Base-by-base conservation (phyloP, 2,888 invertebrate species). In the Xanthia togata region DNA sequence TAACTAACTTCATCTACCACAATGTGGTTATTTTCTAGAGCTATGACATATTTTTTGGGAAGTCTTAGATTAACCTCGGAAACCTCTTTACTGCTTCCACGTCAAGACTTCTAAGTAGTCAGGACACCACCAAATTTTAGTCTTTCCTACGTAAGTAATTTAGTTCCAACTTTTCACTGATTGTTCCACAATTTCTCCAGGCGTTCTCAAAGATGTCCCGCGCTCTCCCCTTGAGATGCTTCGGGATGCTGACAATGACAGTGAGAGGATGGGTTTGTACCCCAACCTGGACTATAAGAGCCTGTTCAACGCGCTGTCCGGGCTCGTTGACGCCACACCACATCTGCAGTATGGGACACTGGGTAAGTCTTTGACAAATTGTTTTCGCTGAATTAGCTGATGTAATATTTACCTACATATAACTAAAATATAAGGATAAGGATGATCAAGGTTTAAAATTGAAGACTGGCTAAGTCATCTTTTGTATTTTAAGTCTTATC, bases 211-310 rank as follows among this genome's bases (percentile, higher is more conserved):
- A 97, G 99, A 99, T 97, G 99, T 99, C 73, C 98, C 99, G 35
- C 98, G 98, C 88, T 98, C 99, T 23, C 99, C 99, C 5, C 97
- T 99, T 85, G 99, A 99, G 93, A 98, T 99, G 97, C 98, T 99
- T 86, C 98, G 98, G 84, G 98, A 98, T 85, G 98, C 99, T 41
- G 98, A 98, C 92, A 98, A 98, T 94, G 99, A 99, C 95, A 97
- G 97, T 1, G 97, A 98, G 71, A 97, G 99, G 75, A 98, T 99
- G 97, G 98, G 98, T 44, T 97, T 99, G 70, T 99, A 99, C 95
- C 99, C 99, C 14, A 99, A 98, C 95, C 97, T 99, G 88, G 99
- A 99, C 96, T 99, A 99, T 95, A 99, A 99, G 93, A 99, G 99
- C 71, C 97, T 99, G 65, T 99, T 99, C 94, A 98, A 98, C 93